phyloP scores from a whole-genome alignment of 2,113 vertebrate genomes.

The Takifugu flavidus region DNA sequence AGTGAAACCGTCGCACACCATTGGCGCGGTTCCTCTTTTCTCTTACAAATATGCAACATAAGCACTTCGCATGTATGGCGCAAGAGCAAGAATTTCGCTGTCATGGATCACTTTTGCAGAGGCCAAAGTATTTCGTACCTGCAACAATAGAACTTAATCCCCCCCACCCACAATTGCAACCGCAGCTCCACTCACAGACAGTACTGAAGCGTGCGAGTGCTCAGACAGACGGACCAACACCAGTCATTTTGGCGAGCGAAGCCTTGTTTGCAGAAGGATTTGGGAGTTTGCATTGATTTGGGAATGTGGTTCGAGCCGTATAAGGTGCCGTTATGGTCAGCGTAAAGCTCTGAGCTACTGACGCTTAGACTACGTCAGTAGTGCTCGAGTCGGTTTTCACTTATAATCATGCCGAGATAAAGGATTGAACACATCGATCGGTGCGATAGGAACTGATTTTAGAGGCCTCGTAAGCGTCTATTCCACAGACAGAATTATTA shows the following conservation, averaged over 20 bases:
- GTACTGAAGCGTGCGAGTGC: too few relatives aligned
- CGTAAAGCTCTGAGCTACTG: neutral
- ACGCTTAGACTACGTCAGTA: neutral
- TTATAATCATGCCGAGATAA: constrained; percentile 1
- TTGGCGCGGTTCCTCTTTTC: neutral
- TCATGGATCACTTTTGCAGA: too few relatives aligned
- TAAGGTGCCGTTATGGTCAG: neutral
- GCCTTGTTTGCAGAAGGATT: neutral
- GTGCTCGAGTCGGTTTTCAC: constrained; percentile 6
- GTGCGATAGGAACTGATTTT: too few relatives aligned
- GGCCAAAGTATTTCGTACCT: too few relatives aligned
- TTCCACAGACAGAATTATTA: too few relatives aligned
- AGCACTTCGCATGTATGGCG: too few relatives aligned
- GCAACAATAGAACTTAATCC: too few relatives aligned
- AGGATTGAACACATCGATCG: neutral
- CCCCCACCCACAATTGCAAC: neutral
- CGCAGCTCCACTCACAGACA: neutral
- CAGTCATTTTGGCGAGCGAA: neutral
- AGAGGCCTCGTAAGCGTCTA: too few relatives aligned
- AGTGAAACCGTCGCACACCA: neutral
- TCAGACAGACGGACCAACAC: neutral
- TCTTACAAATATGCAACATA: neutral
- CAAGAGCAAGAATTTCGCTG: neutral
- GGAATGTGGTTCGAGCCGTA: neutral
- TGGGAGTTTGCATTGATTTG: neutral